These are phyloP conservation scores for Drosophila insularis DNA, from an alignment of 1,140 invertebrate species.

Conservation along the genomic window DNA sequence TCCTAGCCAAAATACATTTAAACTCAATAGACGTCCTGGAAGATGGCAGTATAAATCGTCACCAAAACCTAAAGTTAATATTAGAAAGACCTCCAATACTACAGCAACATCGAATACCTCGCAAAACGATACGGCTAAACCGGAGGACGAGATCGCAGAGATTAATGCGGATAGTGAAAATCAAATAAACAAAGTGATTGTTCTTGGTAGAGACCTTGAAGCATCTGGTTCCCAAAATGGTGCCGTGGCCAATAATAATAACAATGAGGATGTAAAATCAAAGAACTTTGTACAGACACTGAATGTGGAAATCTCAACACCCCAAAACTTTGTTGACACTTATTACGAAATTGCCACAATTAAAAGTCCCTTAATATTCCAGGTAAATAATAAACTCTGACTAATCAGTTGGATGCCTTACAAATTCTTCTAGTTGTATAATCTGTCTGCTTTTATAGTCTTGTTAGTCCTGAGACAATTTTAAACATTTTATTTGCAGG, in stretches of 20 bases:
- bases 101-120: conserved; percentile 12
- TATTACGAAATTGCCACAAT: conserved; percentile 95
- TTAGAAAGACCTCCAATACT: conserved; percentile 84
- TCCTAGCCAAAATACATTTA: conserved; percentile 88
- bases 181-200: conserved; percentile 39
- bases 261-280: conserved; percentile 84
- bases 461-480: too few relatives aligned
- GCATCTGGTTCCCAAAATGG: conserved; percentile 87
- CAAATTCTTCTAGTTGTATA: background rate
- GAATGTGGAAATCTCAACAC: conserved; percentile 93
- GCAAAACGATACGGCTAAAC: conserved; percentile 30
- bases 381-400: conserved; percentile 85
- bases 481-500: conserved; percentile 84
- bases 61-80: conserved; percentile 91
- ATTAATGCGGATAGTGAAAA: conserved; percentile 25
- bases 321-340: conserved; percentile 90
- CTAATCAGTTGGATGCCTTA: too few relatives aligned
- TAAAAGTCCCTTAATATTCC: conserved; percentile 93
- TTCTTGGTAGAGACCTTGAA: conserved; percentile 84
- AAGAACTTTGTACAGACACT: conserved; percentile 88
- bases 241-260: conserved; percentile 84
- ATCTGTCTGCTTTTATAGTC: too few relatives aligned
- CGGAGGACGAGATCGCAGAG: conserved; percentile 45
- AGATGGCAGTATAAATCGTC: conserved; percentile 95
- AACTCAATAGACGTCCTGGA: conserved; percentile 89